These are phyloP conservation scores for Megalops atlanticus DNA, from an alignment of 2,113 vertebrate genomes.

Conservation along the genomic window DNA sequence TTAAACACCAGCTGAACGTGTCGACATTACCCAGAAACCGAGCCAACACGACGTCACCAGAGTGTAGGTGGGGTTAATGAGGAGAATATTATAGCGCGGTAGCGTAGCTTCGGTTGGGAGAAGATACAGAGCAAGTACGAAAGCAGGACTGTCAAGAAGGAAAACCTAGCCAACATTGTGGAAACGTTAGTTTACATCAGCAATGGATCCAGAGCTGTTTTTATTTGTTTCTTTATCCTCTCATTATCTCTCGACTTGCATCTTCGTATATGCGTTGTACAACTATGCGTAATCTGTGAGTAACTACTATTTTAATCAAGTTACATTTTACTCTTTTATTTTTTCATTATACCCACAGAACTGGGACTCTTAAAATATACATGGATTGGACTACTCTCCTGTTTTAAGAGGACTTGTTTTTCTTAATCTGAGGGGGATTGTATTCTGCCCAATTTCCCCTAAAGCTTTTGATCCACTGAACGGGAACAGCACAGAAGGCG, in stretches of 20 bases:
- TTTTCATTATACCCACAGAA: not conserved
- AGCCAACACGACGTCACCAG: conserved; percentile 25
- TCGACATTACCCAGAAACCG: not conserved
- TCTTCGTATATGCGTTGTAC: not conserved
- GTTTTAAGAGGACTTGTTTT: conserved; percentile 2
- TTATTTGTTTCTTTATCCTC: not conserved
- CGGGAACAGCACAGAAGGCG: not conserved
- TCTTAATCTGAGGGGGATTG: not conserved
- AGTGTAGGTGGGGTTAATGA: conserved; percentile 35
- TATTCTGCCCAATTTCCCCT: not conserved
- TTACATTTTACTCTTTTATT: conserved; percentile 3
- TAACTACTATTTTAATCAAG: not conserved
- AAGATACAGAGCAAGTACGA: conserved; percentile 9
- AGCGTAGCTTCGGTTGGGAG: conserved; percentile 1
- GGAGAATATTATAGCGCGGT: conserved; percentile 24
- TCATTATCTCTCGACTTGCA: not conserved
- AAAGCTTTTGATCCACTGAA: not conserved
- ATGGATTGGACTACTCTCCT: not conserved
- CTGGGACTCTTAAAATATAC: not conserved
- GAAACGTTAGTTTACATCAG: not conserved
- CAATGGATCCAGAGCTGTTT: not conserved
- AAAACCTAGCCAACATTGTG: not conserved
- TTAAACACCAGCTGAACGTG: not conserved
- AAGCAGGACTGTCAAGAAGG: not conserved
- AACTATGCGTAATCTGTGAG: not conserved